Conservation (phyloP, 2,888 invertebrate genomes). For the Hypena proboscidalis region DNA sequence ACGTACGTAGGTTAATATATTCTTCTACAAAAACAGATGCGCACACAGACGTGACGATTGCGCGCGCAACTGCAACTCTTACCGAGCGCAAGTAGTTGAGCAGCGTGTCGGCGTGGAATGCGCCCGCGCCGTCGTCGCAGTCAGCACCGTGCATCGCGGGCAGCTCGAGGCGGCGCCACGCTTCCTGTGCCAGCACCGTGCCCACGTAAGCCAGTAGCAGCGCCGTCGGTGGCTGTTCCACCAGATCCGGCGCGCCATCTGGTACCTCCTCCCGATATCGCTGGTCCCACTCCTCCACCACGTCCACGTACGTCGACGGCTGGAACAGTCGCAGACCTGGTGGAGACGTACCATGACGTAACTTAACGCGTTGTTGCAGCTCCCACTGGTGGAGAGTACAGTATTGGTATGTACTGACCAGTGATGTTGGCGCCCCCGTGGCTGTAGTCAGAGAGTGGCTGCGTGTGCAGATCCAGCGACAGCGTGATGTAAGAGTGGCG, state of each 20-base stretch:
- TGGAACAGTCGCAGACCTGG: slow-evolving; percentile 65
- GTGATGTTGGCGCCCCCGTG: slow-evolving; percentile 77
- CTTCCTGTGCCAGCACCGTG: slow-evolving; percentile 44
- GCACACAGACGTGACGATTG: too few relatives aligned
- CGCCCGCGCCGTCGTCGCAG: slow-evolving; percentile 58
- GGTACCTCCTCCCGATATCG: slow-evolving; percentile 22
- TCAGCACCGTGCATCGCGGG: slow-evolving; percentile 44
- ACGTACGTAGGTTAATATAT: too few relatives aligned
- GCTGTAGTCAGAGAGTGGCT: slow-evolving; percentile 59
- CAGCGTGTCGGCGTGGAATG: slow-evolving; percentile 74
- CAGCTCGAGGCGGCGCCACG: slow-evolving; percentile 48
- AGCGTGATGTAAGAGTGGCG: slow-evolving; percentile 67
- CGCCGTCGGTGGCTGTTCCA: slow-evolving; percentile 46
- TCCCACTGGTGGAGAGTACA: background rate
- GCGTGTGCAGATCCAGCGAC: slow-evolving; percentile 68
- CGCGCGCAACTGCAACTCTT: slow-evolving; percentile 13
- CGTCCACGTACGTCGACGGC: slow-evolving; percentile 42
- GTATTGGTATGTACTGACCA: slow-evolving; percentile 50
- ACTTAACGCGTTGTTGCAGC: background rate
- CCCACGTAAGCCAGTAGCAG: slow-evolving; percentile 61
- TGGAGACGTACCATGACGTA: background rate
- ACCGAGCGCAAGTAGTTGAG: slow-evolving; percentile 74
- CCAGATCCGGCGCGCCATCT: slow-evolving; percentile 29
- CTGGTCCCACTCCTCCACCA: slow-evolving; percentile 43
- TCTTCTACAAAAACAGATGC: too few relatives aligned